Evolutionary conservation across 2,888 invertebrate species (phyloP), one percentile per base, ranked within the genome.

Genomic region (Ophioninae sp.): DNA sequence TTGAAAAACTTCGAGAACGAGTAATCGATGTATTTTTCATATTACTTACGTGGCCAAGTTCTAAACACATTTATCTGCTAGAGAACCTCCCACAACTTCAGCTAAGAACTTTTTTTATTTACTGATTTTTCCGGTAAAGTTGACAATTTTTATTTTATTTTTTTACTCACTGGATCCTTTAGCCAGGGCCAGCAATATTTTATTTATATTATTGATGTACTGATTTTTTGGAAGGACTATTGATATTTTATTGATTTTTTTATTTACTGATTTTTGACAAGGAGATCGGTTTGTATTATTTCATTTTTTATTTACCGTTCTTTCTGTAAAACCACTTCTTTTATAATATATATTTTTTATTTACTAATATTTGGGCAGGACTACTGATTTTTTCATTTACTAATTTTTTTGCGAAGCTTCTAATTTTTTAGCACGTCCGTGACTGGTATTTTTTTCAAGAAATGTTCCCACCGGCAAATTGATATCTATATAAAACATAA

Each of bases 1-100:
- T 94, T 74, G 41, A 89, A 39, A 81, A 85, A 21, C 89, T 94
- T 50, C 90, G 92, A 85, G 81, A 82, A 13, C 89, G 91, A 85
- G 89, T 88, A 83, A 80, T 59, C 56, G 20, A 56, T 73, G 10
- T 23, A 69, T 78, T 21, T 64, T 62, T 17, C 65, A 21, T 68
- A 7, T 17, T 0, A n/a, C 6, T 0, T 17, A 62, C 56, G 20
- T 44, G 13, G 41, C 56, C 2, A 50, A 50, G 17, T 50, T 50
- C 17, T 17, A 50, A 17, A 6, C 50, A 13, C 13, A 50, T 50
- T 50, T 17, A 50, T 50, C 50, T 50, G 50, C 6, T 5, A 13
- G 6, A 6, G 17, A 17, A 50, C 50, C 50, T 50, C 13, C 50
- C 50, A 50, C 6, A 50, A 50, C 6, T 50, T 6, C 17, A 50